Evolutionary conservation across 2,888 invertebrate species (phyloP), one percentile per base, ranked within the genome.

Genomic region (Meloe dianella): DNA sequence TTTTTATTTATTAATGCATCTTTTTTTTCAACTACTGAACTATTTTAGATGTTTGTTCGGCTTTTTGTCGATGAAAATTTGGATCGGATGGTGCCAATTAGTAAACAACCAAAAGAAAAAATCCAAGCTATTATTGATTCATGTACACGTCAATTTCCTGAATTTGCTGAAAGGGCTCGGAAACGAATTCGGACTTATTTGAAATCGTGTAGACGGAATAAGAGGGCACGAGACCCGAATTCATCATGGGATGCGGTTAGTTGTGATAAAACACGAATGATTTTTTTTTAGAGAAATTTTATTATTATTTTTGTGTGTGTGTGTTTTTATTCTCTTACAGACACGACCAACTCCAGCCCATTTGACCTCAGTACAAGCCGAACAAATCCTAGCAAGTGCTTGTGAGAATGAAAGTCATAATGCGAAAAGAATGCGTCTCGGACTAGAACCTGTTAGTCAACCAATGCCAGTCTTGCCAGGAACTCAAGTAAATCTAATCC

Each of bases 341-440:
- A 92, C 94, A 71, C 90, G 97, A 78, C 96, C 97, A 69, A 97
- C 97, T 62, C 97, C 97, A 74, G 97, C 97, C 72, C 97, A 97
- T 86, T 88, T 97, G 81, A 97, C 97, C 63, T 97, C 97, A 75
- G 96, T 96, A 74, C 96, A 96, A 85, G 97, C 97, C 62, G 97
- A 97, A 84, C 95, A 96, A 85, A 95, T 97, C 81, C 87, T 97
- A 82, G 96, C 97, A 73, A 92, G 94, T 81, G 97, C 97, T 70
- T 97, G 97, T 85, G 97, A 97, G 86, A 97, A 97, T 84, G 97
- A 97, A 86, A 95, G 95, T 85, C 92, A 96, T 85, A 97, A 97
- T 85, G 97, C 97, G 69, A 97, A 97, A 86, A 90, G 97, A 81
- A 97, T 97, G 97, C 90, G 97, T 74, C 89, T 97, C 81, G 97